Evolutionary conservation across 2,888 invertebrate genomes (phyloP), one percentile per base, ranked within the genome.

Genomic region (Caenorhabditis doughertyi): DNA sequence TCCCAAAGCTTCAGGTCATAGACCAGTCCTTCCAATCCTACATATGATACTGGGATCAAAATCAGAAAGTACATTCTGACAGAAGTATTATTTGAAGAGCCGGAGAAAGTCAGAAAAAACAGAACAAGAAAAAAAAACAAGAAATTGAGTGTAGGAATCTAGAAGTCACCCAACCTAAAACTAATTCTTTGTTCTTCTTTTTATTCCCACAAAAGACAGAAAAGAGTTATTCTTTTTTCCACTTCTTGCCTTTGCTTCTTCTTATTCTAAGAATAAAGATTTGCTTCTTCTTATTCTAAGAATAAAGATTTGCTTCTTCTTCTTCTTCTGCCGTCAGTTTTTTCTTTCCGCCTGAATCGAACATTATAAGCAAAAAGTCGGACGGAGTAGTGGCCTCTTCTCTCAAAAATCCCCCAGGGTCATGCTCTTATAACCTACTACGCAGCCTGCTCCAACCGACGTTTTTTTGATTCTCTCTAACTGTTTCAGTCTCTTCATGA

Each of bases 331-430:
- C 29, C 29, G 47, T 67, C 42, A 9, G 32, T 65, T n/a, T n/a
- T 56, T 44, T 76, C 68, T 72, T 72, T 72, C 72, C 72, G 72
- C 72, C 72, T 72, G 62, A 72, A 62, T 64, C 62, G 72, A 72
- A 72, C 72, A 72, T 72, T 72, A 72, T 72, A 67, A 60, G 56
- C 60, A 64, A 55, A 67, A 67, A 77, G 67, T 60, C 58, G 42
- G 47, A 32, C 18, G 39, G 7, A 11, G 62, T n/a, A 44, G 65
- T 56, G 62, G 42, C 47, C 58, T 60, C 60, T 47, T 49, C 39
- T 39, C 32, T 51, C 53, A 47, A 64, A 64, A 64, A 32, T 64
- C 47, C 58, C 67, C 68, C 47, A 65, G 55, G 60, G 62, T 44
- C 72, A 60, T 49, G 47, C 72, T 65, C 56, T 44, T 65, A 35